phyloP scores from a whole-genome alignment of 1,140 invertebrate species.

The Lepidurus packardi region DNA sequence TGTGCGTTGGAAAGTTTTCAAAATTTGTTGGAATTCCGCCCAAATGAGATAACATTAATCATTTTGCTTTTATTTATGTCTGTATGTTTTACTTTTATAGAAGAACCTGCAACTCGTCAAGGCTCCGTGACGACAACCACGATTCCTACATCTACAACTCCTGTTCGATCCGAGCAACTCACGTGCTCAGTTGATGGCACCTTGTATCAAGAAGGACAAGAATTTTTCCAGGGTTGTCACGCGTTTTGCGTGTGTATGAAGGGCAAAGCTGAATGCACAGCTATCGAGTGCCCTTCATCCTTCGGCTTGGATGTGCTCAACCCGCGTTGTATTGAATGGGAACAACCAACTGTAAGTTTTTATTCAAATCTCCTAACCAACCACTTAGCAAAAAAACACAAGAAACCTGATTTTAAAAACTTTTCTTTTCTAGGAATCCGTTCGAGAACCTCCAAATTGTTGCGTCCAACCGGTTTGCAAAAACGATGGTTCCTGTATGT shows the following conservation, averaged over 20 bases:
- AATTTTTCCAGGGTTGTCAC: conserved; percentile 65
- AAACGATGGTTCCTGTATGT: conserved; percentile 60
- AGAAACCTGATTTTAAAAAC: neutral
- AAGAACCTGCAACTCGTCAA: neutral
- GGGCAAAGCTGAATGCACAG: conserved; percentile 61
- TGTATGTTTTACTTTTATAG: conserved; percentile 32
- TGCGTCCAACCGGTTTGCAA: conserved; percentile 59
- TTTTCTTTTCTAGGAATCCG: conserved; percentile 45
- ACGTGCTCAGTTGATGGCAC: conserved; percentile 55
- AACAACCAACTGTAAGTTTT: conserved; percentile 54
- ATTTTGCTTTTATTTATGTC: neutral
- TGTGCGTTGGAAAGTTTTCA: too few species aligned
- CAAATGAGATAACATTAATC: too few species aligned
- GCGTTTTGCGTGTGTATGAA: conserved; percentile 63
- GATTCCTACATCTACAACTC: neutral
- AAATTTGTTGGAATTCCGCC: too few species aligned
- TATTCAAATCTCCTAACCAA: conserved; percentile 44
- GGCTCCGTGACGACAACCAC: conserved; percentile 25
- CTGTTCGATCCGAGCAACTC: conserved; percentile 30
- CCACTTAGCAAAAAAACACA: neutral
- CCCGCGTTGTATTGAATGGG: conserved; percentile 76
- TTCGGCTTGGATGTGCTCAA: conserved; percentile 76
- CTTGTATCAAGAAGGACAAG: conserved; percentile 55
- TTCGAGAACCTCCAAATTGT: conserved; percentile 67
- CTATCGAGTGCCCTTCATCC: conserved; percentile 72